phyloP scores from a whole-genome alignment of 2,797 vertebrate genomes.

The Phoebastria nigripes region DNA sequence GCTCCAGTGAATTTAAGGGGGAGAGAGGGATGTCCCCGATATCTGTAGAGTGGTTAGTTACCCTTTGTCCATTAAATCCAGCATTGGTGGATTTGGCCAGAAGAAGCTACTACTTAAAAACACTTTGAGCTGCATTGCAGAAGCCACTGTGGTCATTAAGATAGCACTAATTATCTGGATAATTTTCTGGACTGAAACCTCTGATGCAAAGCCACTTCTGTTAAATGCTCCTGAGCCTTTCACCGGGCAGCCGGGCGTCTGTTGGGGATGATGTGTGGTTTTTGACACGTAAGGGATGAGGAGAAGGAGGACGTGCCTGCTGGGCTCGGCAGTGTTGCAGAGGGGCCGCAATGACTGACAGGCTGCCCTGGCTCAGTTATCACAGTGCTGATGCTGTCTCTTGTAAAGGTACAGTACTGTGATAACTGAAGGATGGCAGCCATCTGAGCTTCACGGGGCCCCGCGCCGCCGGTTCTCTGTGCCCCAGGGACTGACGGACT shows the following conservation, averaged over 20 bases:
- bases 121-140: not conserved
- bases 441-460: slow-evolving; percentile 86
- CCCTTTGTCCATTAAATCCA: not conserved
- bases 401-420: slow-evolving; percentile 99
- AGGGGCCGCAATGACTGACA: slow-evolving; percentile 75
- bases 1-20: not conserved
- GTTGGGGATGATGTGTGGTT: rapidly evolving
- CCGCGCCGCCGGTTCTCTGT: not conserved
- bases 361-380: slow-evolving; percentile 99
- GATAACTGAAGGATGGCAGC: slow-evolving; percentile 99
- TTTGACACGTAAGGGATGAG: rapidly evolving
- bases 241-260: not conserved
- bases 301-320: not conserved
- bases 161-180: not conserved
- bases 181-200: not conserved
- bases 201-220: not conserved
- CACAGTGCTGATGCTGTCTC: slow-evolving; percentile 99
- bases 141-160: not conserved
- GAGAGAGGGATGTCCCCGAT: not conserved
- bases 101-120: not conserved
- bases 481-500: not conserved
- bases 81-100: not conserved
- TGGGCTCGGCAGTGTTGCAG: not conserved
- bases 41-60: not conserved
- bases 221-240: not conserved